Base-by-base conservation (phyloP, 1,140 invertebrate genomes). In the Probaryconus sp. region DNA sequence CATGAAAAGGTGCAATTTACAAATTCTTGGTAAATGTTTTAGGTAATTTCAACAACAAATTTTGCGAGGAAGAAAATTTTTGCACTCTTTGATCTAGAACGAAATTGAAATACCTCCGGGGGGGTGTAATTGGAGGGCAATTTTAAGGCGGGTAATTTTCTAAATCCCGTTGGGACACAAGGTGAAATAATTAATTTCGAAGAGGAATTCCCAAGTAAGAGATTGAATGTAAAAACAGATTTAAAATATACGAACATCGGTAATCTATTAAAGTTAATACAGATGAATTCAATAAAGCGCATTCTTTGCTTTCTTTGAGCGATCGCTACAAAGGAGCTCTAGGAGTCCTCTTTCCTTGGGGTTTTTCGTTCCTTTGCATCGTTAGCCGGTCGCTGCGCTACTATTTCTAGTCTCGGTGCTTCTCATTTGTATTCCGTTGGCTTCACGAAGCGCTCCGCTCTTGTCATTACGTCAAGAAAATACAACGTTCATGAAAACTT, bases 371-470 rank as follows among this genome's bases (percentile, higher is more conserved):
- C 17, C 7, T 48, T 42, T 28, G 10, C 5, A 21, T 37, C 7
- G 7, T 47, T n/a, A 26, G 38, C 13, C 38, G 47, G 38, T 1
- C 17, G 10, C 26, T 16, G 20, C 20, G 13, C 38, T 71, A 50
- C 64, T 61, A 76, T 72, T 63, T 63, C 69, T 26, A 18, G 45
- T 30, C 45, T 40, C 5, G n/a, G n/a, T n/a, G 21, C 26, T 30
- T 55, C 63, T 74, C 70, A 68, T 76, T 64, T 50, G 64, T 73
- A 64, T 77, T 77, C 50, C 28, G 48, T 45, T 56, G 53, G 61
- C 21, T 48, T 51, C 31, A 51, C 21, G 16, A 31, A 45, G 21
- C 50, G 20, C 53, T 28, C 40, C 13, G 20, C 40, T 63, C 26
- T 60, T 55, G 50, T 77, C 35, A 67, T 68, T 73, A 68, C 21